Base-by-base conservation (phyloP, 2,113 vertebrate genomes). In the Ophiodon elongatus region DNA sequence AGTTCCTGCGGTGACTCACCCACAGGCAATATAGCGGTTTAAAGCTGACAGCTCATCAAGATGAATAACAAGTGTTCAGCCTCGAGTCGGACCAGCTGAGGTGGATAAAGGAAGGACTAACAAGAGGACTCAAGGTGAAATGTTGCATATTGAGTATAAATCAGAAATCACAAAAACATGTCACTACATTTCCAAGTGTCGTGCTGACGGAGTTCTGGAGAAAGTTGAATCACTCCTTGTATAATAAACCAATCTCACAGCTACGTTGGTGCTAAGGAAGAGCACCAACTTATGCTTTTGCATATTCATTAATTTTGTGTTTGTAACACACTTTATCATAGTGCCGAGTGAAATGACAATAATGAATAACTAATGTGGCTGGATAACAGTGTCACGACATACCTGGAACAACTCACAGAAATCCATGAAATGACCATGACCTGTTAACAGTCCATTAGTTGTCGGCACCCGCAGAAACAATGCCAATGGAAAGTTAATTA, bases 41-140 rank as follows among this genome's bases (percentile, higher is more conserved):
- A 71, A 31, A 3, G 23, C 19, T 50, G 47, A 45, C n/a, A 37
- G n/a, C 73, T 23, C 35, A 56, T 77, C 27, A 62, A 81, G 29
- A 77, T 35, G 43, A 74, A 19, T 7, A 15, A 52, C 25, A 52
- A 23, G 21, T 37, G 41, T 47, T 63, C 6, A 1, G 33, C 19
- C 23, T 47, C 0, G 8, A 31, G 15, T 4, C 37, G 17, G 45
- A 54, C 4, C 13, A 37, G 13, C 13, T 3, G 10, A 2, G 54
- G 43, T 56, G 31, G 19, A 73, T 41, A 17, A n/a, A 2, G 14
- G 15, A 21, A 35, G 9, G 1, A 41, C n/a, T 4, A 68, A 76
- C 19, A 23, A 59, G 56, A 2, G 39, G 59, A 64, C 8, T 27
- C 0, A 3, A 43, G 8, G n/a, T 62, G 54, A 57, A 68, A 14